Conservation (phyloP, 1,140 invertebrate genomes). For the Ceratosolen fusciceps region DNA sequence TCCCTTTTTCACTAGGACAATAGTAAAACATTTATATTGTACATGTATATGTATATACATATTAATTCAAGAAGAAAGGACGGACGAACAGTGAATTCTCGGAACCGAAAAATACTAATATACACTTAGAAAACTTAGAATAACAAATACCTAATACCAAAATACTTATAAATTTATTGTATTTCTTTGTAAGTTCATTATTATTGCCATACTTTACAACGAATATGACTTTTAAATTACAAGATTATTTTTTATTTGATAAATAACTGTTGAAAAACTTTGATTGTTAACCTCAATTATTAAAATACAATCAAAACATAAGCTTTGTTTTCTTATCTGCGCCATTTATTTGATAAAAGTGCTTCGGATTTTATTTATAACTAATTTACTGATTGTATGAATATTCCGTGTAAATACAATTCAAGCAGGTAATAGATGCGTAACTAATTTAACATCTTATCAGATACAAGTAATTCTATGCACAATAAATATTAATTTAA, state of each 20-base stretch:
- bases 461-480: not conserved
- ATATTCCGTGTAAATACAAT: not conserved
- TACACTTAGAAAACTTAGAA: no score
- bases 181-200: no score
- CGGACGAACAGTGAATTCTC: no score
- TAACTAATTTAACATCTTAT: not conserved
- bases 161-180: no score
- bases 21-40: no score
- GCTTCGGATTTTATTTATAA: not conserved
- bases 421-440: not conserved
- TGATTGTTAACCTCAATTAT: slow-evolving; percentile 6
- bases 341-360: not conserved
- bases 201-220: no score
- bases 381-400: slow-evolving; percentile 5
- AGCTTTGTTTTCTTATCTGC: not conserved
- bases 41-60: no score
- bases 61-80: no score
- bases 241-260: not conserved
- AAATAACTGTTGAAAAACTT: not conserved
- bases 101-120: no score
- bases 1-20: no score
- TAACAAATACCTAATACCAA: no score
- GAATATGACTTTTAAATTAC: not conserved
- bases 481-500: not conserved
- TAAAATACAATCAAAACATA: not conserved